phyloP scores from a whole-genome alignment of 2,797 vertebrate genomes.

The Sphenopsis melanotis region DNA sequence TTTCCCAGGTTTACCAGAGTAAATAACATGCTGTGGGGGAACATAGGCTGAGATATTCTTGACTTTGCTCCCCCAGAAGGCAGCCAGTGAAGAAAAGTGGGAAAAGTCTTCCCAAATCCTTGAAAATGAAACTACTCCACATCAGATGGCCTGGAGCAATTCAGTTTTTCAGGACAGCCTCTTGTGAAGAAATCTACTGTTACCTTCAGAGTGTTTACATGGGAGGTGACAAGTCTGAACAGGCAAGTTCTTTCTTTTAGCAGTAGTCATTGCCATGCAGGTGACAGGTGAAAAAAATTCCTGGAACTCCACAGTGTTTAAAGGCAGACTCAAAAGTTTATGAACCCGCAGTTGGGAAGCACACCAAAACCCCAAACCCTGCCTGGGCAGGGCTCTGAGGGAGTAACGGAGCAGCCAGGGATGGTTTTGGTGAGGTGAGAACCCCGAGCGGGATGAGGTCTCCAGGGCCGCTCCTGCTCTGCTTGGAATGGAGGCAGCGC shows the following conservation, averaged over 20 bases:
- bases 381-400: neutral
- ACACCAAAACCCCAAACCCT: neutral
- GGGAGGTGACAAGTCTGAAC: slow-evolving; percentile 16
- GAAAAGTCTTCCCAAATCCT: slow-evolving; percentile 19
- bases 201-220: neutral
- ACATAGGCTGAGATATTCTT: neutral
- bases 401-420: neutral
- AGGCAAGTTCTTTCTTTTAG: neutral
- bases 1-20: neutral
- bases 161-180: neutral
- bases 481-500: neutral
- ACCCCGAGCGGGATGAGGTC: neutral
- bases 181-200: neutral
- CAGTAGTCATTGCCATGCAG: neutral
- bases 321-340: neutral
- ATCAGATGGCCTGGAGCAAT: neutral
- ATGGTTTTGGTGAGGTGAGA: neutral
- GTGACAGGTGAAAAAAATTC: neutral
- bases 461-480: neutral
- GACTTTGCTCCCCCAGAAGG: neutral
- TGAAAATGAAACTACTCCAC: slow-evolving; percentile 12
- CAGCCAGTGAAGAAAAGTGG: neutral
- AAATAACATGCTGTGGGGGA: neutral
- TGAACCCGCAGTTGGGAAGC: neutral
- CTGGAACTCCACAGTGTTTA: neutral